Percentiles rank a stretch among this genome's conserved stretches.
phyloP scores from a whole-genome alignment of 2,888 invertebrate genomes.

The Leucozona laternaria region DNA sequence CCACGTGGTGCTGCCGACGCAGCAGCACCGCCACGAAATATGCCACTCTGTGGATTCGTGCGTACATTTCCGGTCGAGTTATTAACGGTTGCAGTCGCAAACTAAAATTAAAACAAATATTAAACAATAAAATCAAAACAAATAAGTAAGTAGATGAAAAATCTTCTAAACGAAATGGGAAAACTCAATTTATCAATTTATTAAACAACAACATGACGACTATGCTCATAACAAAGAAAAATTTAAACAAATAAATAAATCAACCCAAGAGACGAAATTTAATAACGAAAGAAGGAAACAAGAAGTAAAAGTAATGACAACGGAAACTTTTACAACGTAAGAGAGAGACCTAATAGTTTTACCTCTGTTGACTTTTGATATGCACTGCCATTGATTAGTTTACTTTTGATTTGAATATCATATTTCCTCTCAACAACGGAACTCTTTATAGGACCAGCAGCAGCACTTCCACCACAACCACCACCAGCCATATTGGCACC shows the following conservation, averaged over 20 bases:
- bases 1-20: conserved; percentile 78
- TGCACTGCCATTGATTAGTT: conserved; percentile 78
- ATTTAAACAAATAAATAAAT: background rate
- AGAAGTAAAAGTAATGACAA: conserved; percentile 33
- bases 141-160: background rate
- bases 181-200: conserved; percentile 3
- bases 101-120: conserved; percentile 73
- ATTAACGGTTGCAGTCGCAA: conserved; percentile 79
- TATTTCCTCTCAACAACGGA: conserved; percentile 78
- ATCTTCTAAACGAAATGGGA: background rate
- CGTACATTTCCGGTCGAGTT: conserved; percentile 79
- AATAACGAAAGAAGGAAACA: conserved; percentile 9
- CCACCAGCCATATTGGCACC: conserved; percentile 40
- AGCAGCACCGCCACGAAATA: conserved; percentile 80
- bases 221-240: background rate
- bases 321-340: conserved; percentile 34
- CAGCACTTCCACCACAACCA: conserved; percentile 48
- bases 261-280: conserved; percentile 2
- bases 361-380: conserved; percentile 80
- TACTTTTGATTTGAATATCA: conserved; percentile 79
- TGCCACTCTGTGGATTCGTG: conserved; percentile 79
- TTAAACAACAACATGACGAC: conserved; percentile 8
- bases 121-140: conserved; percentile 5
- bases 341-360: conserved; percentile 66
- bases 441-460: conserved; percentile 63